Conservation (phyloP, 2,797 vertebrate genomes). For the Enoplosus armatus region DNA sequence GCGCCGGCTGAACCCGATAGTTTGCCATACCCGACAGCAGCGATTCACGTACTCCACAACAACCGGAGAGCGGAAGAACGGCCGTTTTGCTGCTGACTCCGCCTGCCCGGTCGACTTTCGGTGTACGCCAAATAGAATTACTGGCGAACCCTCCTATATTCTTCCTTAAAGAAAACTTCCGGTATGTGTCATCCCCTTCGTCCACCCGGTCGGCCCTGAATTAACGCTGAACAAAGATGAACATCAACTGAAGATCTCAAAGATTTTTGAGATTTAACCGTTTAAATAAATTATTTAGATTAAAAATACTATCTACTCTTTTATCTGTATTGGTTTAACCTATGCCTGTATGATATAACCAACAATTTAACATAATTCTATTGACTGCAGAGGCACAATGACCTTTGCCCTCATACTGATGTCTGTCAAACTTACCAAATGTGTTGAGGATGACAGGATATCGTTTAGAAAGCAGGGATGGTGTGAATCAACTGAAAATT, state of each 20-base stretch:
- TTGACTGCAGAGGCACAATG: neutral
- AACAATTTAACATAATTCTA: neutral
- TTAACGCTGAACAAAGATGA: neutral
- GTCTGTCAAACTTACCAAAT: neutral
- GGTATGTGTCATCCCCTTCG: neutral
- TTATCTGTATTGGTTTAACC: neutral
- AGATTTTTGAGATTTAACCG: neutral
- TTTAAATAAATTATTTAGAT: neutral
- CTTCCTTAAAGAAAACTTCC: neutral
- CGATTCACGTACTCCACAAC: neutral
- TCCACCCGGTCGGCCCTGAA: neutral
- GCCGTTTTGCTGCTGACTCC: neutral
- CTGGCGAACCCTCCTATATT: neutral
- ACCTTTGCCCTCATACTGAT: neutral
- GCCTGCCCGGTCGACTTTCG: neutral
- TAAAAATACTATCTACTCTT: neutral
- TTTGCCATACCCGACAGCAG: neutral
- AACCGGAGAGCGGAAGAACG: neutral
- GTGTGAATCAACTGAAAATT: neutral
- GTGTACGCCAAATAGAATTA: accelerated
- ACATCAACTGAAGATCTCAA: neutral
- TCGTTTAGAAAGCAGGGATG: neutral
- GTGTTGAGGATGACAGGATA: neutral
- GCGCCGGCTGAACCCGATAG: neutral
- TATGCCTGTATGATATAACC: neutral